phyloP scores from a whole-genome alignment of 1,140 invertebrate genomes.

The Cyrtorhinus lividipennis region DNA sequence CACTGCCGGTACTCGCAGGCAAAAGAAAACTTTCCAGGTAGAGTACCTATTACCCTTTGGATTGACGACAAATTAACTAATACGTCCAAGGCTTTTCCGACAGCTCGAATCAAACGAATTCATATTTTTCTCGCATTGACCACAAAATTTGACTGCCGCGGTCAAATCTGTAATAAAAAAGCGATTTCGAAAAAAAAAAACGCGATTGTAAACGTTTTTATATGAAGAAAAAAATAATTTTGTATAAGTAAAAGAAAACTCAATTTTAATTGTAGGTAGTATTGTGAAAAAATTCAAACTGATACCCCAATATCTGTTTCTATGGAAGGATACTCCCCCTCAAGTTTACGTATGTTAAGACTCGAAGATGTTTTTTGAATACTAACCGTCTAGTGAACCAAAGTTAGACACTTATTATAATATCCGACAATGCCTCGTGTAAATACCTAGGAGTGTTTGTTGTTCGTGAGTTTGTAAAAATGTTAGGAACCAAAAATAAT shows the following conservation, averaged over 20 bases:
- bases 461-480: not conserved
- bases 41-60: too few relatives aligned
- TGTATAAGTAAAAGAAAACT: not conserved
- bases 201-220: not conserved
- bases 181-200: too few relatives aligned
- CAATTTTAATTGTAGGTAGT: not conserved
- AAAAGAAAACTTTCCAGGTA: too few relatives aligned
- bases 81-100: too few relatives aligned
- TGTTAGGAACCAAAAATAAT: too few relatives aligned
- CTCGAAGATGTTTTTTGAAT: not conserved
- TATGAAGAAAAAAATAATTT: not conserved
- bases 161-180: too few relatives aligned
- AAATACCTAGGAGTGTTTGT: not conserved
- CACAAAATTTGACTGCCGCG: too few relatives aligned
- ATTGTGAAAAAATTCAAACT: not conserved
- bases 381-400: constrained; percentile 2
- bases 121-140: too few relatives aligned
- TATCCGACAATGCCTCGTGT: not conserved
- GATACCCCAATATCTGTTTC: not conserved
- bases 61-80: too few relatives aligned
- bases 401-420: not conserved
- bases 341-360: too few relatives aligned
- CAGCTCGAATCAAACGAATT: too few relatives aligned
- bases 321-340: not conserved
- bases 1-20: too few relatives aligned